Evolutionary conservation across 2,113 vertebrate genomes (phyloP).

Genomic region (Scortum barcoo): DNA sequence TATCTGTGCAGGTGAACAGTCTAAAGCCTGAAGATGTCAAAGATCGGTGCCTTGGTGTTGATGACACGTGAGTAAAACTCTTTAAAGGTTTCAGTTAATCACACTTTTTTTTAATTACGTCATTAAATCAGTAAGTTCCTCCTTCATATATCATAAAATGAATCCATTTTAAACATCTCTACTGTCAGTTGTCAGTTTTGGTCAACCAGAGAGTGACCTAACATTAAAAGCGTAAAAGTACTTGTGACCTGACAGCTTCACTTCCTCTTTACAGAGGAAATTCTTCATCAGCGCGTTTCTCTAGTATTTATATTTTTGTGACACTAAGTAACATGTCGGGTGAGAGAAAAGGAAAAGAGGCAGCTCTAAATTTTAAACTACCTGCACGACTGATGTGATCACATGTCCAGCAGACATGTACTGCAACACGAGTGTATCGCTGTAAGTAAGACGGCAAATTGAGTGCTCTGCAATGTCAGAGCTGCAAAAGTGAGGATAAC

Average conservation of each 20-base stretch:
- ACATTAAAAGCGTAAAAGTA: neutral
- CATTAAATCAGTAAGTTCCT: neutral
- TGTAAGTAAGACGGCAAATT: neutral
- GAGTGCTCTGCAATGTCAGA: neutral
- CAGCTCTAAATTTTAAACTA: neutral
- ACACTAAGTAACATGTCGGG: neutral
- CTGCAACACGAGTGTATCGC: neutral
- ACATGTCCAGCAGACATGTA: neutral
- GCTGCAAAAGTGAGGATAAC: neutral
- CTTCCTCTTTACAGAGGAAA: constrained; percentile 15
- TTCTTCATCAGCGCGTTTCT: neutral
- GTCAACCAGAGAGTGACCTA: neutral
- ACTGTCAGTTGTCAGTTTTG: neutral
- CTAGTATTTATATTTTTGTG: constrained; percentile 2
- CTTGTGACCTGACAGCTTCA: neutral
- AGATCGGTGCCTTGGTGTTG: constrained; percentile 77
- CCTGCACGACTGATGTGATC: neutral
- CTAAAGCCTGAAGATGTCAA: constrained; percentile 74
- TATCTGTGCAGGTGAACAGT: constrained; percentile 45
- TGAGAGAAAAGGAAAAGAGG: neutral
- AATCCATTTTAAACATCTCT: neutral
- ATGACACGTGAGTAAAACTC: constrained; percentile 80
- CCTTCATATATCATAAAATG: neutral
- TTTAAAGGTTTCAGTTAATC: neutral
- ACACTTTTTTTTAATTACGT: neutral